A percentile compares a stretch with the other conserved stretches of the same genome.
These are phyloP conservation scores for Numida meleagris DNA, from an alignment of 2,113 vertebrate genomes.

Conservation along the genomic window DNA sequence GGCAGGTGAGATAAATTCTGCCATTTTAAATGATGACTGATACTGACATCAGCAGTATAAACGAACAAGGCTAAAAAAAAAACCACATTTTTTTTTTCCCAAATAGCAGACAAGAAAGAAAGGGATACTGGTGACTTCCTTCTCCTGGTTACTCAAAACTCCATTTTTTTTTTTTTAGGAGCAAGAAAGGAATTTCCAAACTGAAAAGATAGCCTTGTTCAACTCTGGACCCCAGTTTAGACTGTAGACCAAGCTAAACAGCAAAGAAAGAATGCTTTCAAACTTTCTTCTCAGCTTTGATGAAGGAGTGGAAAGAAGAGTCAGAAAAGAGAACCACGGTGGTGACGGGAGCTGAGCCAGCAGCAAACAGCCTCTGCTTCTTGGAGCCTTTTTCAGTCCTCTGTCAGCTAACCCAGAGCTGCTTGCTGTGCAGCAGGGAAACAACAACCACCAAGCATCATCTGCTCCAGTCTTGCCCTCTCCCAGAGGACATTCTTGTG, in stretches of 20 bases:
- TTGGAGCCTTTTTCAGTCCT: background rate
- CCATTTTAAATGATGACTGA: background rate
- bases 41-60: background rate
- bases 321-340: background rate
- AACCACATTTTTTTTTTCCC: background rate
- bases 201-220: background rate
- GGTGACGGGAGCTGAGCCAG: background rate
- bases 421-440: background rate
- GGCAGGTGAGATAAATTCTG: background rate
- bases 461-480: background rate
- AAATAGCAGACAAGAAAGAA: background rate
- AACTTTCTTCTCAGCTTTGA: background rate
- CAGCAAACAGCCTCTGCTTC: background rate
- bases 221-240: background rate
- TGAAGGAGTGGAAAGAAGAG: background rate
- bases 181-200: background rate
- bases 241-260: background rate
- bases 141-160: background rate
- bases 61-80: background rate
- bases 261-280: background rate
- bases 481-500: background rate
- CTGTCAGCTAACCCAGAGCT: background rate
- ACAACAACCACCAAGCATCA: rapidly evolving
- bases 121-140: rapidly evolving
- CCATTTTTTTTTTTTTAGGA: background rate